Percentiles rank a stretch among this genome's conserved stretches.
Conservation (phyloP, 2,797 vertebrate genomes). For the Chaetodon trifasciatus region DNA sequence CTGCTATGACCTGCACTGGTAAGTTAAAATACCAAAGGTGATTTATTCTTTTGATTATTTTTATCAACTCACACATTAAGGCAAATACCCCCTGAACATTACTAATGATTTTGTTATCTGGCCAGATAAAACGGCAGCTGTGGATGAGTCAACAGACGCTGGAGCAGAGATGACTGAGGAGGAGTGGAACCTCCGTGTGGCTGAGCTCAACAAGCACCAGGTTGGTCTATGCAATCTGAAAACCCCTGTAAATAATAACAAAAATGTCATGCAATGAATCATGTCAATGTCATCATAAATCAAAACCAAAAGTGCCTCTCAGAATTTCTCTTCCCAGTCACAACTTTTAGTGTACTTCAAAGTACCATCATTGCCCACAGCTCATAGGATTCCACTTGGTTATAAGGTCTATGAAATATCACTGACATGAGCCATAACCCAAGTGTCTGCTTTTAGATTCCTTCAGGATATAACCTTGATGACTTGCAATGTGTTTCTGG, state of each 20-base stretch:
- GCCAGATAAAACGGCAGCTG: conserved; percentile 86
- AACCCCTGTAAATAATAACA: neutral
- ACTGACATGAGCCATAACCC: neutral
- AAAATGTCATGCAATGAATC: neutral
- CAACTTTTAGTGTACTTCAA: conserved; percentile 1
- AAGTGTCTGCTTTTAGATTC: conserved; percentile 7
- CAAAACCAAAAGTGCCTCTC: neutral
- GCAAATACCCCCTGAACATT: neutral
- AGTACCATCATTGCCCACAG: conserved; percentile 8
- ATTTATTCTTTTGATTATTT: neutral
- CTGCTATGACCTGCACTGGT: conserved; percentile 97
- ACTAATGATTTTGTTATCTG: conserved; percentile 29
- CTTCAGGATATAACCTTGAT: conserved; percentile 24
- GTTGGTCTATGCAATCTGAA: conserved; percentile 77
- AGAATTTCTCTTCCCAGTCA: neutral
- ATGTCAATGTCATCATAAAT: conserved; percentile 1
- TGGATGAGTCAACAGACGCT: conserved; percentile 79
- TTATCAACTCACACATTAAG: neutral
- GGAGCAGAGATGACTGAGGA: conserved; percentile 91
- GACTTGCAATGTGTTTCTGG: conserved; percentile 31
- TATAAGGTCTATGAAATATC: conserved; percentile 15
- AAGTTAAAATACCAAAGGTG: conserved; percentile 33
- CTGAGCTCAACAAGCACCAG: conserved; percentile 98
- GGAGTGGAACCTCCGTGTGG: conserved; percentile 92
- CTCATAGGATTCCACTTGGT: conserved; percentile 1